Percentiles rank a stretch among this genome's conserved stretches.
Evolutionary conservation across 2,888 invertebrate genomes (phyloP).

Genomic region (Drosophila pseudotakahashii): DNA sequence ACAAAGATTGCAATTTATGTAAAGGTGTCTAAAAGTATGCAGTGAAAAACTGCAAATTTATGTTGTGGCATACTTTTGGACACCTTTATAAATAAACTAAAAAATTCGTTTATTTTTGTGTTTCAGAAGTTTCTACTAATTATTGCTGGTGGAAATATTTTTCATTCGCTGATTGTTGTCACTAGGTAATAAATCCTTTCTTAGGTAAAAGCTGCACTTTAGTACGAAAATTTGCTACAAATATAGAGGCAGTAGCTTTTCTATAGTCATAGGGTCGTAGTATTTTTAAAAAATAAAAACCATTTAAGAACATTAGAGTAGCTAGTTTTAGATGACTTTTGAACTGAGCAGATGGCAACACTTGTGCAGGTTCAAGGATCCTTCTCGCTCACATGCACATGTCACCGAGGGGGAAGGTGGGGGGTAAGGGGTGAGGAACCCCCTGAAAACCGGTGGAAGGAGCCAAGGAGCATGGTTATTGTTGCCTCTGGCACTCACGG

Average conservation of each 20-base stretch:
- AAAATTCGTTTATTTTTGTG: no score
- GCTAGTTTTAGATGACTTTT: not conserved
- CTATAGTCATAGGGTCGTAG: no score
- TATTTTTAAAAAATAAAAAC: not conserved
- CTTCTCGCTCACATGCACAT: conserved; percentile 28
- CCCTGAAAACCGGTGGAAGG: not conserved
- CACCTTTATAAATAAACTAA: not conserved
- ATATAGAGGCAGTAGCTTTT: no score
- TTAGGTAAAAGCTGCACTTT: no score
- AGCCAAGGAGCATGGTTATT: conserved; percentile 29
- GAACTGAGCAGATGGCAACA: not conserved
- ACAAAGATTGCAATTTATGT: no score
- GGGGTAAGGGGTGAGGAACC: not conserved
- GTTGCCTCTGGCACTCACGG: conserved; percentile 46
- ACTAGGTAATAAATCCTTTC: no score
- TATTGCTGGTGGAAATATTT: no score
- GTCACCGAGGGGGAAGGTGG: conserved; percentile 4
- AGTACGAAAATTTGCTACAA: no score
- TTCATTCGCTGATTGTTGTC: no score
- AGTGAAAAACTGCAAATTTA: no score
- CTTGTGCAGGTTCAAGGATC: conserved; percentile 9
- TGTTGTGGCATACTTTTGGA: not conserved
- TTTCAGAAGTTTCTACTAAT: no score
- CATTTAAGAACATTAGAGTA: not conserved
- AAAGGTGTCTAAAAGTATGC: no score